A percentile compares a stretch with the other conserved stretches of the same genome.
Conservation (phyloP, 2,113 vertebrate genomes). For the Aldabrachelys gigantea region DNA sequence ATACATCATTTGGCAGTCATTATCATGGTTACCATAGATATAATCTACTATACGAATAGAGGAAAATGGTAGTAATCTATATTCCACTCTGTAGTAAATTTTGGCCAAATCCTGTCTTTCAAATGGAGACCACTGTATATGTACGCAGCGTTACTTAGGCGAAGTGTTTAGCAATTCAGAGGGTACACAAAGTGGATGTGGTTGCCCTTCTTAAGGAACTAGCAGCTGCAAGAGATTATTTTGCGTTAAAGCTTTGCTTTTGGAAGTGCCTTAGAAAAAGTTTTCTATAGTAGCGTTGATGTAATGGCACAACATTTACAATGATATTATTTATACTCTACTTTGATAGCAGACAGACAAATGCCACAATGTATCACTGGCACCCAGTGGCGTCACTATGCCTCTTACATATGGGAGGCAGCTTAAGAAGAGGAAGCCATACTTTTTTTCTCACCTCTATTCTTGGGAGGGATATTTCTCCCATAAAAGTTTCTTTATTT, state of each 20-base stretch:
- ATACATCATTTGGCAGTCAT: conserved; percentile 19
- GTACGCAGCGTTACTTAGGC: background rate
- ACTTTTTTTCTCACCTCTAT: background rate
- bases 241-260: conserved; percentile 62
- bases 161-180: conserved; percentile 28
- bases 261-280: conserved; percentile 49
- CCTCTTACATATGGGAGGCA: conserved; percentile 21
- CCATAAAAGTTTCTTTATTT: conserved; percentile 7
- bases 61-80: background rate
- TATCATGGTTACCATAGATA: background rate
- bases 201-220: conserved; percentile 67
- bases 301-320: conserved; percentile 34
- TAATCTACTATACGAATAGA: background rate
- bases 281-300: conserved; percentile 42
- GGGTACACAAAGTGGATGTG: conserved; percentile 52
- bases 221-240: conserved; percentile 57
- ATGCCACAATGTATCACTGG: conserved; percentile 70
- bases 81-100: conserved; percentile 7
- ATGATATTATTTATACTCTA: conserved; percentile 68
- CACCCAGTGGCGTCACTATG: conserved; percentile 77
- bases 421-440: background rate
- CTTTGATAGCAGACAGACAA: conserved; percentile 71
- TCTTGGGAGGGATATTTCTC: background rate
- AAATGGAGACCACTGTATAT: background rate
- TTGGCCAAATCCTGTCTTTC: conserved; percentile 37